Base-by-base conservation (phyloP, 2,113 vertebrate genomes). In the Callocephalon fimbriatum region DNA sequence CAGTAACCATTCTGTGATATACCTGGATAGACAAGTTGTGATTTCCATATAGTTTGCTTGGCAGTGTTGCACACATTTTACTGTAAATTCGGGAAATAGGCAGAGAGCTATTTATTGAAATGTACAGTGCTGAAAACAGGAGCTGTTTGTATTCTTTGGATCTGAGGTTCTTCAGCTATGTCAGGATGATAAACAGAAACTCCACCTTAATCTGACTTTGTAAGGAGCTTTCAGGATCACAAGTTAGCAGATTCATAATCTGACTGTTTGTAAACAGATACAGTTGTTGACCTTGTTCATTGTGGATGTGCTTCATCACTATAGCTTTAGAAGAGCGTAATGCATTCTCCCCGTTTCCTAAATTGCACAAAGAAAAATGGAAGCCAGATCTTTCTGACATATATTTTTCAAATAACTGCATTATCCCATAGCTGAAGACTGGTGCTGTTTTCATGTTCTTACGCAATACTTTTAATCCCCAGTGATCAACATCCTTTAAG, bases 261-360 rank as follows among this genome's bases (percentile, higher is more conserved):
- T 96, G 79, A 53, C 62, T 97, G 95, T 97, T 97, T 97, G 95
- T 97, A 97, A 96, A 96, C 94, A 97, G 90, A 68, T 83, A 54
- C n/a, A 12, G 63, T 88, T 81, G 44, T 71, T 96, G 96, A 93
- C 88, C 88, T 92, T 74, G 87, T 95, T 95, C 2, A 1, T 54
- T 80, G 58, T 84, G 54, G 31, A 17, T 95, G 40, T 92, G 50
- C 78, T 93, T 90, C 82, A 82, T 90, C 84, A 66, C 45, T 74
- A 0, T 14, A 73, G 65, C 54, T 88, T 83, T 67, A 77, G 32
- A 88, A 74, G 15, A 88, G 7, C 20, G 3, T 29, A 65, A 44
- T 50, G 14, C 25, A 9, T 84, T 81, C 94, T 68, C 22, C 56
- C 40, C 65, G 53, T 75, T 96, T 85, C 17, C 25, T 61, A 65